phyloP scores from a whole-genome alignment of 2,113 vertebrate genomes.

The Okapia johnstoni region DNA sequence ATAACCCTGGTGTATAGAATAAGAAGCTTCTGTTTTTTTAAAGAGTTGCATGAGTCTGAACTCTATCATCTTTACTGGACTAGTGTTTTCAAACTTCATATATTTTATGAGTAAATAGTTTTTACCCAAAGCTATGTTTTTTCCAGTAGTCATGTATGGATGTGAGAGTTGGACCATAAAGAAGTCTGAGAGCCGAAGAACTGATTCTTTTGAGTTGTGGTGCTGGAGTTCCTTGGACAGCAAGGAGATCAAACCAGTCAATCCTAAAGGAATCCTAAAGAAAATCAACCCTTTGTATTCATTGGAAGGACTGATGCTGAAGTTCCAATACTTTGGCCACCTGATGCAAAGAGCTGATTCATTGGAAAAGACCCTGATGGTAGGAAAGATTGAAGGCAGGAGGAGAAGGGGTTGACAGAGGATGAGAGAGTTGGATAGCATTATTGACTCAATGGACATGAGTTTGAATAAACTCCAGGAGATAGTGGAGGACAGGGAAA shows the following conservation, averaged over 20 bases:
- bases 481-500: background rate
- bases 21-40: background rate
- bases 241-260: background rate
- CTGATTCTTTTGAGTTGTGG: background rate
- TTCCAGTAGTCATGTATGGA: background rate
- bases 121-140: background rate
- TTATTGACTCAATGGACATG: background rate
- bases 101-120: background rate
- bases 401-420: background rate
- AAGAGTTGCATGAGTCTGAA: background rate
- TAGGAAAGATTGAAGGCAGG: background rate
- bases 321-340: background rate
- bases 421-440: background rate
- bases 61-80: background rate
- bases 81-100: background rate
- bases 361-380: background rate
- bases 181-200: background rate
- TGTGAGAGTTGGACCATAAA: background rate
- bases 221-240: background rate
- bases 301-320: background rate
- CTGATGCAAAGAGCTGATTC: background rate
- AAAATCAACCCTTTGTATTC: background rate
- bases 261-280: background rate
- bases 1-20: background rate
- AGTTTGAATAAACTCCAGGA: background rate